Evolutionary conservation across 2,888 invertebrate genomes (phyloP).

Genomic region (Hofmannophila pseudospretella): DNA sequence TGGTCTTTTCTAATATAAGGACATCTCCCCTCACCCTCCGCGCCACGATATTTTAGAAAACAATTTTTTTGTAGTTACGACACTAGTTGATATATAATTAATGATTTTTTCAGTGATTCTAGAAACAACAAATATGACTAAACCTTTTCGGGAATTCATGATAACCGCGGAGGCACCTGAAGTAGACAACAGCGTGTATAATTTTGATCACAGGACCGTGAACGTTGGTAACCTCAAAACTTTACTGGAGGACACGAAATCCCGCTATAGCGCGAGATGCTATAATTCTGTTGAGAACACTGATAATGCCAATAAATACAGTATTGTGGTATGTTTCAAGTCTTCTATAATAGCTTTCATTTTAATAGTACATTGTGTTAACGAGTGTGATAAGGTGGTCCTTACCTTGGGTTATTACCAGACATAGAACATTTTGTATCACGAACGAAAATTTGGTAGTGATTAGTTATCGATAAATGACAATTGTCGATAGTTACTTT

Average conservation of each 20-base stretch:
- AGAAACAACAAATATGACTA: conserved; percentile 25
- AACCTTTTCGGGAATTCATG: conserved; percentile 64
- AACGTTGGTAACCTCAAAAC: conserved; percentile 62
- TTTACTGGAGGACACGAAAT: conserved; percentile 25
- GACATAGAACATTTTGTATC: no score
- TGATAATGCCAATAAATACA: conserved; percentile 51
- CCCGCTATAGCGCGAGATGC: conserved; percentile 59
- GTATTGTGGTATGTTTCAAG: conserved; percentile 57
- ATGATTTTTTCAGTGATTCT: conserved; percentile 37
- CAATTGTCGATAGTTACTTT: no score
- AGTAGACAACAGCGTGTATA: conserved; percentile 39
- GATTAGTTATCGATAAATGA: no score
- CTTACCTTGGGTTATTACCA: no score
- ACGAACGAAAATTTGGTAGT: no score
- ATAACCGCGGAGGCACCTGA: conserved; percentile 64
- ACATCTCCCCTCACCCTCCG: no score
- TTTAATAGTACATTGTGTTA: no score
- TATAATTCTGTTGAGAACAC: conserved; percentile 57
- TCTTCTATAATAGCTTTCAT: no score
- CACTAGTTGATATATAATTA: background rate
- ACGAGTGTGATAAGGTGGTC: no score
- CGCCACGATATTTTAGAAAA: no score
- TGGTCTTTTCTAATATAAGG: no score
- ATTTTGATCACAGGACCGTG: conserved; percentile 27
- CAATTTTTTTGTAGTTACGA: no score